Conservation (phyloP, 2,797 vertebrate species). For the Manis pentadactyla region DNA sequence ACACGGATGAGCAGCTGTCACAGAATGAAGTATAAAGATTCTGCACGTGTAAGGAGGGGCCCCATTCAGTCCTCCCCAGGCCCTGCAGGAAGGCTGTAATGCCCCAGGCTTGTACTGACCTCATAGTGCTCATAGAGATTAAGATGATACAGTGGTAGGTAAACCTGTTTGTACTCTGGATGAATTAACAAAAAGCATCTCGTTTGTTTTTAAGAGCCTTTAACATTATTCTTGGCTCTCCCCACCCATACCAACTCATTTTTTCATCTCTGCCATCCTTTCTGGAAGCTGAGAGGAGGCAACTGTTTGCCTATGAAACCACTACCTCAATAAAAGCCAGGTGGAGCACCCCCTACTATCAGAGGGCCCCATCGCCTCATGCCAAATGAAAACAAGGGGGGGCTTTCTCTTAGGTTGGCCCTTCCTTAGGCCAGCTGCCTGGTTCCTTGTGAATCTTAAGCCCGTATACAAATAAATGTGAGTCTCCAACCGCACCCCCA, state of each 20-base stretch:
- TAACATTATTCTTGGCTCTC: not conserved
- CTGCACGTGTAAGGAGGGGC: not conserved
- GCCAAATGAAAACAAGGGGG: not conserved
- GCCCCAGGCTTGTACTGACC: not conserved
- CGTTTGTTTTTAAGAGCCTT: slow-evolving; percentile 27
- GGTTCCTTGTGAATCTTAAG: not conserved
- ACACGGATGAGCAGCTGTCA: not conserved
- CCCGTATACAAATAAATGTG: not conserved
- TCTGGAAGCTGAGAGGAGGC: not conserved
- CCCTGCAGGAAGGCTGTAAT: not conserved
- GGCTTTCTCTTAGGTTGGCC: not conserved
- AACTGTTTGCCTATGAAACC: not conserved
- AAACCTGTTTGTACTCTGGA: not conserved
- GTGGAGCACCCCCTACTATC: not conserved
- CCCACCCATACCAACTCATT: not conserved
- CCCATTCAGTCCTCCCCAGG: not conserved
- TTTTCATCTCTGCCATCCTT: not conserved
- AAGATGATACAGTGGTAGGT: not conserved
- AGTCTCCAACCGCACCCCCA: fast-evolving
- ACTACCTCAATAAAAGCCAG: not conserved
- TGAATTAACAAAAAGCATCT: slow-evolving; percentile 38
- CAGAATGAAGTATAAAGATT: not conserved
- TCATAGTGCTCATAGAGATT: not conserved
- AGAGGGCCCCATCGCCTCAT: not conserved
- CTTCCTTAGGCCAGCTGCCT: not conserved